Evolutionary conservation across 2,888 invertebrate genomes (phyloP), one percentile per base, ranked within the genome.

Genomic region (Catotricha subobsoleta): DNA sequence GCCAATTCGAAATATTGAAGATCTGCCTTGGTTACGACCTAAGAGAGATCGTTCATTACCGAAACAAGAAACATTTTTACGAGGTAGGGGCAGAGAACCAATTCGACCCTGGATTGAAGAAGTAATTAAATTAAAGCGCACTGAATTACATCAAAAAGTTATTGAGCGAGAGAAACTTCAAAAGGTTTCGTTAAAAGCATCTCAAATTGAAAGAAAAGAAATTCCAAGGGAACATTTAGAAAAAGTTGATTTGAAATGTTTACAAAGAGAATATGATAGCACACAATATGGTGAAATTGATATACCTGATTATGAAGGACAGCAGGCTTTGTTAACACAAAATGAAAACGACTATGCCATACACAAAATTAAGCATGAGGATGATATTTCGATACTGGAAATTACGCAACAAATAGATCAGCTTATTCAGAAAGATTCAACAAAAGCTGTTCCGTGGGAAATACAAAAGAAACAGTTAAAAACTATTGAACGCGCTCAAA

Each of bases 21-120:
- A 57, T 25, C 53, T 59, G 8, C 60, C 62, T 5, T 62, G 62
- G 62, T 53, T 62, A 27, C 55, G 57, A 33, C 55, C 59, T 3
- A 48, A 55, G 39, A 58, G 59, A 57, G 62, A 60, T 54, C 48
- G 63, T 53, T 54, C 72, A 54, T 41, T 72, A 55, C 72, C 64
- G 29, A 59, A 60, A 42, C 54, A 53, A 43, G 55, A 58, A 18
- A 60, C 61, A 50, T 60, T 62, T 40, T 56, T 58, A 2, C 58
- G 57, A 39, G 49, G 54, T 41, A 47, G 48, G 54, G 29, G 29
- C 10, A 28, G 38, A 10, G 41, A 27, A 12, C 59, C 60, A 33
- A 54, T 62, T 37, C 63, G 68, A 51, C 68, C 72, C 9, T 73
- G 73, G 74, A 80, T 72, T 3, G 69, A 79, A 51, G 74, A 80